Evolutionary conservation across 2,113 vertebrate genomes (phyloP).

Genomic region (Brevimyrus niger): DNA sequence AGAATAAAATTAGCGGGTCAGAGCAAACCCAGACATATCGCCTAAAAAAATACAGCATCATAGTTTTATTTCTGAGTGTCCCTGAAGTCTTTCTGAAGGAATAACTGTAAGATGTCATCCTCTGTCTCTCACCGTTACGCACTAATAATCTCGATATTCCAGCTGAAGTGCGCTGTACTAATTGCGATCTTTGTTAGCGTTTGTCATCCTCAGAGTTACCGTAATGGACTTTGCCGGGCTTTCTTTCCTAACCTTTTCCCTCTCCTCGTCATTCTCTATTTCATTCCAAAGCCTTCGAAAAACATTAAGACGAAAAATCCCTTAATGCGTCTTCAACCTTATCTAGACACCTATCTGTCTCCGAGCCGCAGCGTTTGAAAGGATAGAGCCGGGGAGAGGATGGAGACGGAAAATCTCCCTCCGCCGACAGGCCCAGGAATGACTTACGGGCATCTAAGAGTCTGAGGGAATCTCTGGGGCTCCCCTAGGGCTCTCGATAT

Average conservation of each 20-base stretch:
- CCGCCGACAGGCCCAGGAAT: constrained; percentile 57
- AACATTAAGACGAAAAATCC: constrained; percentile 49
- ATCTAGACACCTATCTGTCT: constrained; percentile 76
- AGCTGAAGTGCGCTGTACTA: neutral
- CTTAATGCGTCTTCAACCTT: constrained; percentile 73
- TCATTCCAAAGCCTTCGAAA: constrained; percentile 59
- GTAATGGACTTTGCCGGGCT: constrained; percentile 50
- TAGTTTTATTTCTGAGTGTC: neutral
- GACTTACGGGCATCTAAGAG: constrained; percentile 71
- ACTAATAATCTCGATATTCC: neutral
- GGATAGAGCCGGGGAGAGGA: constrained; percentile 57
- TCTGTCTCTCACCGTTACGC: too few relatives aligned
- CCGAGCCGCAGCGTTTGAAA: constrained; percentile 66
- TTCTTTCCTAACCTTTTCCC: constrained; percentile 46
- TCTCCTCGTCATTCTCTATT: constrained; percentile 43
- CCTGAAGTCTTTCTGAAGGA: neutral
- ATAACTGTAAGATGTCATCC: neutral
- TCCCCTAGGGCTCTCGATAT: constrained; percentile 60
- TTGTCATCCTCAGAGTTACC: constrained; percentile 64
- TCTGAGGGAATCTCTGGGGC: constrained; percentile 63
- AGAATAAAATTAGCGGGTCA: neutral
- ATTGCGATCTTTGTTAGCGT: neutral
- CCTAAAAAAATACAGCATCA: neutral
- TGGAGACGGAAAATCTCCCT: constrained; percentile 54
- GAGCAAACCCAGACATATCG: neutral